These are phyloP conservation scores for Orientallactaga sibirica DNA, from an alignment of 2,797 vertebrate species.

Conservation along the genomic window DNA sequence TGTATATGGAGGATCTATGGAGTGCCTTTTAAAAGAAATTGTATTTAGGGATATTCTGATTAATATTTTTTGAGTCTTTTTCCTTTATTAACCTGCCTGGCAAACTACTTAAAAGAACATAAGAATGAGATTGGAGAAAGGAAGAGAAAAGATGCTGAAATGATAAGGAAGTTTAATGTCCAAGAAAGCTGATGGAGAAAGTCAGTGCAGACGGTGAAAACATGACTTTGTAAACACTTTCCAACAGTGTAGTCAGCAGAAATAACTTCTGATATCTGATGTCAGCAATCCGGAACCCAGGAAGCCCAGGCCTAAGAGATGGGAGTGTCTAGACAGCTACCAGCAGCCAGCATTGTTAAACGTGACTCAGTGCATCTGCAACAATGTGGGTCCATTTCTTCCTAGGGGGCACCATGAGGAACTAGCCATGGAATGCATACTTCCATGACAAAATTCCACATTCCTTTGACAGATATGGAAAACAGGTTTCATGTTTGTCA, in stretches of 20 bases:
- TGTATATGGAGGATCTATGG: neutral
- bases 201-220: neutral
- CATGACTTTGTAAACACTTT: too few relatives aligned
- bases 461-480: neutral
- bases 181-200: neutral
- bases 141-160: neutral
- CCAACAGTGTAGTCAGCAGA: neutral
- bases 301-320: fast-evolving
- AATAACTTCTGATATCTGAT: neutral
- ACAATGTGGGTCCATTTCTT: too few relatives aligned
- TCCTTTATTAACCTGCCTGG: neutral
- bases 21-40: neutral
- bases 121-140: neutral
- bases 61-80: neutral
- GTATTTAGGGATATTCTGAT: neutral
- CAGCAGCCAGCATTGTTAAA: too few relatives aligned
- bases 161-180: neutral
- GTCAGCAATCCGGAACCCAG: neutral
- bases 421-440: too few relatives aligned
- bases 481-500: neutral
- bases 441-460: too few relatives aligned
- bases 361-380: too few relatives aligned
- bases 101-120: neutral
- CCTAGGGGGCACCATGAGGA: too few relatives aligned
- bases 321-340: too few relatives aligned